Percentiles rank a stretch among this genome's conserved stretches.
Conservation (phyloP, 2,888 invertebrate species). For the Orthonychiurus folsomi region DNA sequence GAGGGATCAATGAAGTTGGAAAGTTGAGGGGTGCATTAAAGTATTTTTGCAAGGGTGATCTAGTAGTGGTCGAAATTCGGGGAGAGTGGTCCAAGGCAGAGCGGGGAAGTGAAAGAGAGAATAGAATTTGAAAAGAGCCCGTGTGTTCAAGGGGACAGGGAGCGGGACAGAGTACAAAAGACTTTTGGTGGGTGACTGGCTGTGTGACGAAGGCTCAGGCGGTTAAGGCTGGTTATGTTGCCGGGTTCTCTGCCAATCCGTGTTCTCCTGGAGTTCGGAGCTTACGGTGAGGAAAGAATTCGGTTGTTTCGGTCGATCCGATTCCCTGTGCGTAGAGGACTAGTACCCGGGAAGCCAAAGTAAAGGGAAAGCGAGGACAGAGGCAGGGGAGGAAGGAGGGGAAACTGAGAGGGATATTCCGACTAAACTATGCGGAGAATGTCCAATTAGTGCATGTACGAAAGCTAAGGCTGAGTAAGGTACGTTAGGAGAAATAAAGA, state of each 20-base stretch:
- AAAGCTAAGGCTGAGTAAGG: slow-evolving; percentile 42
- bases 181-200: too few relatives aligned
- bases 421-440: slow-evolving; percentile 86
- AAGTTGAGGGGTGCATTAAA: slow-evolving; percentile 1
- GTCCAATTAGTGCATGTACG: slow-evolving; percentile 82
- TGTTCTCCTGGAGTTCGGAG: not conserved
- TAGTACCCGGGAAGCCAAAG: slow-evolving; percentile 34
- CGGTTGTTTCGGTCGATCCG: slow-evolving; percentile 39
- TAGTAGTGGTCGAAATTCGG: not conserved
- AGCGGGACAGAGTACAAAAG: not conserved
- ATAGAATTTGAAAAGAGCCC: not conserved
- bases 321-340: slow-evolving; percentile 11
- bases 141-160: not conserved
- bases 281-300: slow-evolving; percentile 25
- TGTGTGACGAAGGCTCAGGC: too few relatives aligned
- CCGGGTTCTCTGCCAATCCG: slow-evolving; percentile 2
- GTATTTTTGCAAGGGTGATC: not conserved
- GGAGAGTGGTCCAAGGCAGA: not conserved
- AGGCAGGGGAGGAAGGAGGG: slow-evolving; percentile 26
- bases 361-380: slow-evolving; percentile 15
- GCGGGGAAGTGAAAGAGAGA: not conserved
- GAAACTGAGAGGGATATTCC: slow-evolving; percentile 37
- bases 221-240: not conserved
- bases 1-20: not conserved
- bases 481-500: slow-evolving; percentile 21